Base-by-base conservation (phyloP, 2,797 vertebrate genomes). In the Cynopterus sphinx region DNA sequence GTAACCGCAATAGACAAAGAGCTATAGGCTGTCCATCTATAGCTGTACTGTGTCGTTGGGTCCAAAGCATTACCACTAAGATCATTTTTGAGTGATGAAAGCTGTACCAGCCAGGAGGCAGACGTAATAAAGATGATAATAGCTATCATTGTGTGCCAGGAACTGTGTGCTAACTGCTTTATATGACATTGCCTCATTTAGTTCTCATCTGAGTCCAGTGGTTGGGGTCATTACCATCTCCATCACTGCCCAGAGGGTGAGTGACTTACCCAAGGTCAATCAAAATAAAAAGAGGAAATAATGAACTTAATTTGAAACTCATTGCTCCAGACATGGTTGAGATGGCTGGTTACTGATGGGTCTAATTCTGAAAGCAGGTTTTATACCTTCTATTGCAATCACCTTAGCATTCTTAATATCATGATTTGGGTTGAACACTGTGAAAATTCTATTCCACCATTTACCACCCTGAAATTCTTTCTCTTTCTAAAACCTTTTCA, bases 401-500 rank as follows among this genome's bases (percentile, higher is more conserved):
- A 33, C 57, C 4, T 10, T 49, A 55, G n/a, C 28, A 16, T 57
- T 75, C 46, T 59, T 53, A 57, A 3, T 19, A 51, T 1, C 16
- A n/a, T 12, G 26, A 55, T 55, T 63, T 65, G 74, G 31, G 36
- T 3, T n/a, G 43, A 33, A 36, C 15, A 24, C 73, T 46, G 6
- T 43, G 77, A 84, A 89, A 68, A 75, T 31, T 39, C 39, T 55
- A 70, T 31, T 68, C 21, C 41, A 36, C 49, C 51, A 39, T 39
- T 73, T 46, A 90, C 33, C 6, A 46, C n/a, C 70, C 17, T 16
- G 68, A 78, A 33, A 12, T 16, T 24, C 13, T 12, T 81, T 90
- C 57, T 81, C 22, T 85, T 93, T 90, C 88, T 88, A 57, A 95
- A 87, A 74, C 9, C 22, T 86, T 78, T 79, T 33, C 36, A 12